phyloP scores from a whole-genome alignment of 2,113 vertebrate species.

The Nipponia nippon region DNA sequence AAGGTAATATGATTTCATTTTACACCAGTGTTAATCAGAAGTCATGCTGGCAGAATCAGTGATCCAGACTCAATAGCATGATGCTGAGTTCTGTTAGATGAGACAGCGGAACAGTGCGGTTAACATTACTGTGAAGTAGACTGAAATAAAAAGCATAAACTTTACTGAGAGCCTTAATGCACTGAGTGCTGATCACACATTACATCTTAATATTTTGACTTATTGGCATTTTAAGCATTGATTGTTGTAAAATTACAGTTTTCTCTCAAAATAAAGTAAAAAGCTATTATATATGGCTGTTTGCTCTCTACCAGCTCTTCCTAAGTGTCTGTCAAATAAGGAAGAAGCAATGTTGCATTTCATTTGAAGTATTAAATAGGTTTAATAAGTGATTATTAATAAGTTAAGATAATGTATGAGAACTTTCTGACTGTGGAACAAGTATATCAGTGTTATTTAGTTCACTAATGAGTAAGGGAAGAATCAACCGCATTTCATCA shows the following conservation, averaged over 20 bases:
- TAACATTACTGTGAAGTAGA: not conserved
- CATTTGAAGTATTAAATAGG: not conserved
- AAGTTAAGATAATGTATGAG: not conserved
- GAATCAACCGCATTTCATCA: not conserved
- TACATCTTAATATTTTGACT: not conserved
- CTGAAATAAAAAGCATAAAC: not conserved
- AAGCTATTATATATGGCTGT: not conserved
- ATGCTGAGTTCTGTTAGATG: not conserved
- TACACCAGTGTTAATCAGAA: not conserved
- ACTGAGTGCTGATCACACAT: not conserved
- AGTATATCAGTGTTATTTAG: not conserved
- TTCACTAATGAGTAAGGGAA: not conserved
- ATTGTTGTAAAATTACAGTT: not conserved
- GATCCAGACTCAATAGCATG: not conserved
- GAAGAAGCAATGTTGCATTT: not conserved
- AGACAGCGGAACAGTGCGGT: not conserved
- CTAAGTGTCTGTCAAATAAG: not conserved
- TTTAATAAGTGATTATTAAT: not conserved
- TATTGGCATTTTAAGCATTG: not conserved
- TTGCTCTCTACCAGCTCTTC: not conserved
- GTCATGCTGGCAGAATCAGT: rapidly evolving
- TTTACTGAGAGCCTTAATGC: not conserved
- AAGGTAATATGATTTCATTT: not conserved
- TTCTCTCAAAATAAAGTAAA: not conserved
- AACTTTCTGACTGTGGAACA: not conserved